Conservation (phyloP, 1,140 invertebrate species). For the Lethrus apterus region DNA sequence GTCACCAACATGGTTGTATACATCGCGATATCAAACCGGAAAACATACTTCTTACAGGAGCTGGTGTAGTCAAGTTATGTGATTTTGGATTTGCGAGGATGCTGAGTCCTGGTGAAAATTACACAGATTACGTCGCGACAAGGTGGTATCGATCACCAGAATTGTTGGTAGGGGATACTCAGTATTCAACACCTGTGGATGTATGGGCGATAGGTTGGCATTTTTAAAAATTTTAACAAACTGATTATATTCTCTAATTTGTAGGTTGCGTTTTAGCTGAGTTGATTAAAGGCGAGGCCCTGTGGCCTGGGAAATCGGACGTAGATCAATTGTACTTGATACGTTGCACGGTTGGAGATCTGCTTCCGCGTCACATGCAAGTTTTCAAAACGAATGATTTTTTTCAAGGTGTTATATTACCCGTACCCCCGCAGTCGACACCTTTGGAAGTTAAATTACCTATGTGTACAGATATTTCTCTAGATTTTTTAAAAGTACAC, state of each 20-base stretch:
- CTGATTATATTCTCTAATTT: constrained; percentile 18
- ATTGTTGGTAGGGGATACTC: constrained; percentile 92
- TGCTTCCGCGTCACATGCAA: constrained; percentile 87
- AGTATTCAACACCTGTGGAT: constrained; percentile 95
- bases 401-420: constrained; percentile 85
- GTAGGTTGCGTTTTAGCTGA: constrained; percentile 91
- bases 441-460: constrained; percentile 80
- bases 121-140: constrained; percentile 99
- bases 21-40: constrained; percentile 98
- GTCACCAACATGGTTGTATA: constrained; percentile 93
- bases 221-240: not conserved
- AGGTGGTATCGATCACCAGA: constrained; percentile 97
- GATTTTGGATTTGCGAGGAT: constrained; percentile 98
- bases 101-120: constrained; percentile 96
- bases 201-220: constrained; percentile 83
- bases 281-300: constrained; percentile 85
- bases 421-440: constrained; percentile 74
- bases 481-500: constrained; percentile 81
- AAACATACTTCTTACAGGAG: constrained; percentile 93
- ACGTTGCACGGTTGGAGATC: constrained; percentile 80
- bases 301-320: constrained; percentile 98
- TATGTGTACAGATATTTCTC: constrained; percentile 53
- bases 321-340: constrained; percentile 97
- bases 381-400: constrained; percentile 95
- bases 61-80: constrained; percentile 93